A percentile compares a stretch with the other conserved stretches of the same genome.
phyloP scores from a whole-genome alignment of 2,113 vertebrate genomes.

The Numida meleagris region DNA sequence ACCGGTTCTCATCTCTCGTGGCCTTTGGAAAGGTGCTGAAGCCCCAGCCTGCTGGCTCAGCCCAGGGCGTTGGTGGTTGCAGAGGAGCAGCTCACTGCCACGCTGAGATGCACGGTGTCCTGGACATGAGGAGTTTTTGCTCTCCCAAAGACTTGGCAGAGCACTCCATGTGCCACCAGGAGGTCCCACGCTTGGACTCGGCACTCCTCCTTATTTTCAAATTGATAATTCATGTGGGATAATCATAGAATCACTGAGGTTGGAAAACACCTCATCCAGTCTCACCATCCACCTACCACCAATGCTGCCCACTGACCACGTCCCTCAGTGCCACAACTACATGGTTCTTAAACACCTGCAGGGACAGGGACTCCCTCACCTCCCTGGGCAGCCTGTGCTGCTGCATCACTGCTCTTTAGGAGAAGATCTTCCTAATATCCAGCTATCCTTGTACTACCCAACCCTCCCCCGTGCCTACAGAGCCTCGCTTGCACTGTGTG shows the following conservation, averaged over 20 bases:
- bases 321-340: too few species aligned
- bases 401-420: too few species aligned
- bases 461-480: accelerated
- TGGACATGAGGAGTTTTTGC: not conserved
- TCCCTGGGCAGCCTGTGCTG: too few species aligned
- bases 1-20: not conserved
- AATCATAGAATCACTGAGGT: not conserved
- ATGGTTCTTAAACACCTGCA: too few species aligned
- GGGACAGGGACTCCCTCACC: too few species aligned
- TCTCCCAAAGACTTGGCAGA: not conserved
- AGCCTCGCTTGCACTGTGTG: accelerated
- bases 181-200: not conserved
- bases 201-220: not conserved
- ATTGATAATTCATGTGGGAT: not conserved
- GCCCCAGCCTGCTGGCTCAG: not conserved
- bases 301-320: too few species aligned
- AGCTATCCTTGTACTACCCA: not conserved
- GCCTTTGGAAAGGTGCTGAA: not conserved
- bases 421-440: too few species aligned
- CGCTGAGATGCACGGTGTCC: not conserved
- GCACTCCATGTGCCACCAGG: not conserved
- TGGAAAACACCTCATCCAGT: too few species aligned
- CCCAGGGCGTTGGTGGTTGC: not conserved
- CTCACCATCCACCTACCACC: too few species aligned
- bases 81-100: not conserved